Conservation (phyloP, 2,888 invertebrate species). For the Euclidia mi region DNA sequence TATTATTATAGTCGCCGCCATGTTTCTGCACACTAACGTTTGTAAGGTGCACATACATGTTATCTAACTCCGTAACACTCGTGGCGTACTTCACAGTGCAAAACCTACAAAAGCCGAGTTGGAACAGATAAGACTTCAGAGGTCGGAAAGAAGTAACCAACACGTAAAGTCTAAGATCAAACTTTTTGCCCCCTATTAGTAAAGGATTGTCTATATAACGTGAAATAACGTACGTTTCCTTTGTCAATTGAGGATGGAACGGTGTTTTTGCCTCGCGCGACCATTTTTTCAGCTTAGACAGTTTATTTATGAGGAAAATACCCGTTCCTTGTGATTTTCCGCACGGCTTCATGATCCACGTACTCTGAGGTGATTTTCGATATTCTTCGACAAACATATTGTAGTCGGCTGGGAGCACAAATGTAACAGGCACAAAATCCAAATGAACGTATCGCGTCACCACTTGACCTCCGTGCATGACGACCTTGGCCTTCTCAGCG, state of each 20-base stretch:
- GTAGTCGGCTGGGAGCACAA: conserved; percentile 97
- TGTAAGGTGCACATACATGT: conserved; percentile 98
- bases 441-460: conserved; percentile 93
- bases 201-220: conserved; percentile 98
- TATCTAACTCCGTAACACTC: conserved; percentile 95
- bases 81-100: conserved; percentile 98
- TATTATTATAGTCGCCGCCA: conserved; percentile 96
- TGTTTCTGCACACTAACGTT: conserved; percentile 99
- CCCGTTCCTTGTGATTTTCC: conserved; percentile 97
- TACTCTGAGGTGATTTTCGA: conserved; percentile 96
- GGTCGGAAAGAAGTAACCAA: conserved; percentile 98
- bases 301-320: conserved; percentile 97
- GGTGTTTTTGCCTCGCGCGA: conserved; percentile 95
- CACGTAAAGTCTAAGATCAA: conserved; percentile 97
- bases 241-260: conserved; percentile 94
- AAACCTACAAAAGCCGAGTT: conserved; percentile 97
- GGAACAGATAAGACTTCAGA: conserved; percentile 97
- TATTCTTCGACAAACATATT: conserved; percentile 99
- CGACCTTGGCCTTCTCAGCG: conserved; percentile 92
- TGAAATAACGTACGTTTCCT: conserved; percentile 98
- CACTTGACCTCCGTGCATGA: conserved; percentile 89
- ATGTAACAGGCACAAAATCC: conserved; percentile 98
- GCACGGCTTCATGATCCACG: conserved; percentile 99
- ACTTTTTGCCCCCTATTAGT: conserved; percentile 98
- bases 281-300: conserved; percentile 97